phyloP scores from a whole-genome alignment of 2,797 vertebrate species.

The Cephalopachus bancanus region DNA sequence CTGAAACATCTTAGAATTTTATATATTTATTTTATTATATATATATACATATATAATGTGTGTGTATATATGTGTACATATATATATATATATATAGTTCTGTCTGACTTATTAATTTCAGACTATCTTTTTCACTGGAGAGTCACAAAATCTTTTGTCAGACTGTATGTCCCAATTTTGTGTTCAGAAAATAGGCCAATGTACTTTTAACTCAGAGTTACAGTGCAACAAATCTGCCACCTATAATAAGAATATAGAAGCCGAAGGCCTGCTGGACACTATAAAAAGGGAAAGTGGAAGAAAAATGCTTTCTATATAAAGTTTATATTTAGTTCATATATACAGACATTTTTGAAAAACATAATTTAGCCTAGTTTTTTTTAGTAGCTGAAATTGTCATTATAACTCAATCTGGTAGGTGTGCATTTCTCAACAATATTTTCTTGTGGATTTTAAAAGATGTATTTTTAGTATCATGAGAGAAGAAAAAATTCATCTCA shows the following conservation, averaged over 20 bases:
- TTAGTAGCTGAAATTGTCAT: slow-evolving; percentile 23
- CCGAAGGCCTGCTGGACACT: slow-evolving; percentile 50
- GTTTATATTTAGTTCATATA: slow-evolving; percentile 74
- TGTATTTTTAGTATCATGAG: slow-evolving; percentile 58
- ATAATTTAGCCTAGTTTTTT: slow-evolving; percentile 74
- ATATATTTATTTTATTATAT: neutral
- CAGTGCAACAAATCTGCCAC: slow-evolving; percentile 61
- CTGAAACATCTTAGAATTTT: slow-evolving; percentile 62
- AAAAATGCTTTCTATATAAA: slow-evolving; percentile 67
- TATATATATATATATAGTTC: neutral
- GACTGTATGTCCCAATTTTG: slow-evolving; percentile 74
- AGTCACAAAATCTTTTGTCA: slow-evolving; percentile 69
- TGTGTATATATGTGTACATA: too few relatives aligned
- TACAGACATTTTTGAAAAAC: slow-evolving; percentile 56
- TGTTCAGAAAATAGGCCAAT: slow-evolving; percentile 80
- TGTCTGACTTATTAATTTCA: slow-evolving; percentile 72
- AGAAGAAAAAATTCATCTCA: slow-evolving; percentile 8
- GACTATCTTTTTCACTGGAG: slow-evolving; percentile 53
- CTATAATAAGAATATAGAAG: slow-evolving; percentile 55
- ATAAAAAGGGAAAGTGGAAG: slow-evolving; percentile 40
- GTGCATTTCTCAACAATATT: slow-evolving; percentile 44
- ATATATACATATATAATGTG: too few relatives aligned
- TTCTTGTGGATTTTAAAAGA: slow-evolving; percentile 59
- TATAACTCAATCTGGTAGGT: slow-evolving; percentile 22
- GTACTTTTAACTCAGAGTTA: slow-evolving; percentile 77